Conservation (phyloP, 2,113 vertebrate species). For the Salvelinus namaycush region DNA sequence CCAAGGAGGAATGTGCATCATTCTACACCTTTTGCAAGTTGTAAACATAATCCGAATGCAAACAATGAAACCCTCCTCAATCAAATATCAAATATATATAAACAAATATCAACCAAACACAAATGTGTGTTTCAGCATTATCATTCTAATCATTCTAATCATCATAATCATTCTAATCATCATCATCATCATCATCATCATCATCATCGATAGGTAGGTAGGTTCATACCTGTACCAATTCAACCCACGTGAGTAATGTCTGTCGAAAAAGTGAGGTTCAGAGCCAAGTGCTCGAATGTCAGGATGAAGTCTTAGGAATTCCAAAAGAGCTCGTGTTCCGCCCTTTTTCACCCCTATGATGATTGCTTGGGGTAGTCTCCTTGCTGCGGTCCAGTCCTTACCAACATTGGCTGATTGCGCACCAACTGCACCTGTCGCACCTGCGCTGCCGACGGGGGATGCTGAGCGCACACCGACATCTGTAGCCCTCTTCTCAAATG, state of each 20-base stretch:
- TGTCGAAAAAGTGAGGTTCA: constrained; percentile 87
- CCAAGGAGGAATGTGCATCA: not conserved
- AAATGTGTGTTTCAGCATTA: too few species aligned
- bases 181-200: too few species aligned
- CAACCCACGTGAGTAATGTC: constrained; percentile 81
- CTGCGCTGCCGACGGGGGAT: not conserved
- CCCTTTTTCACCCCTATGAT: constrained; percentile 87
- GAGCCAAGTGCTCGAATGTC: constrained; percentile 83
- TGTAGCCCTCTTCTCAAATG: not conserved
- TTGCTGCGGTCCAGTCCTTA: constrained; percentile 28
- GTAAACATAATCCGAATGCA: not conserved
- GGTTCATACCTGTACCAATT: constrained; percentile 75
- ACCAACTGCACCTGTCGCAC: not conserved
- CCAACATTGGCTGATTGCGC: not conserved
- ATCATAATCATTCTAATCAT: too few species aligned
- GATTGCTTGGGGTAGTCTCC: constrained; percentile 83
- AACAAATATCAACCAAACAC: not conserved
- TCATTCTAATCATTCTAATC: too few species aligned
- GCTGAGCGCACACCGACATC: not conserved
- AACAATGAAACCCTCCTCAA: not conserved
- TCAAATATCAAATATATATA: not conserved
- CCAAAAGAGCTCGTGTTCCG: constrained; percentile 81
- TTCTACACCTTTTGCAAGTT: not conserved
- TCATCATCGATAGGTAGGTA: too few species aligned
- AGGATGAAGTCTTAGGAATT: constrained; percentile 85